Evolutionary conservation across 1,140 invertebrate species (phyloP).

Genomic region (Potamilus streckersoni): DNA sequence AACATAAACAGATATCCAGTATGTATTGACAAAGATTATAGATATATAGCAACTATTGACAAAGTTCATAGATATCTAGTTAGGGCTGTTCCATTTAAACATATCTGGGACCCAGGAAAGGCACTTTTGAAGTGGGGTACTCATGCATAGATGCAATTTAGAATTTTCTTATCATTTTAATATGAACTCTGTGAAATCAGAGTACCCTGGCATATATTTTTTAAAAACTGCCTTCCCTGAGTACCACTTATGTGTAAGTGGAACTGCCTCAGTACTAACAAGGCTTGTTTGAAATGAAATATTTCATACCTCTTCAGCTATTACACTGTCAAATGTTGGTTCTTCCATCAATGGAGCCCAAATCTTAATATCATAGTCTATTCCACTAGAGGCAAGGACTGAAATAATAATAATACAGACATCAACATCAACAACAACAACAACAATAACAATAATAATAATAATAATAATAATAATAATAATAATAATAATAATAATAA

Average conservation of each 20-base stretch:
- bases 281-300: background rate
- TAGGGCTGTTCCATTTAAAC: background rate
- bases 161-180: too few species aligned
- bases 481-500: slow-evolving; percentile 28
- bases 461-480: too few species aligned
- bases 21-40: too few species aligned
- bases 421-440: slow-evolving; percentile 5
- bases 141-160: too few species aligned
- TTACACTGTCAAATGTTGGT: slow-evolving; percentile 75
- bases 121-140: too few species aligned
- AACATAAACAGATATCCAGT: too few species aligned
- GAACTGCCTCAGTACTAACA: background rate
- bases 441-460: too few species aligned
- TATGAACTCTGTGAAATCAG: too few species aligned
- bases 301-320: slow-evolving; percentile 77
- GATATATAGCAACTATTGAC: background rate
- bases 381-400: slow-evolving; percentile 87
- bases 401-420: slow-evolving; percentile 24
- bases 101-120: too few species aligned
- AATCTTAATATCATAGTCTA: slow-evolving; percentile 90
- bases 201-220: too few species aligned
- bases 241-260: too few species aligned
- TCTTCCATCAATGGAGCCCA: slow-evolving; percentile 78
- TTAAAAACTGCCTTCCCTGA: too few species aligned
- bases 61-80: background rate